Evolutionary conservation across 2,113 vertebrate species (phyloP).

Genomic region (Seriola rivoliana): DNA sequence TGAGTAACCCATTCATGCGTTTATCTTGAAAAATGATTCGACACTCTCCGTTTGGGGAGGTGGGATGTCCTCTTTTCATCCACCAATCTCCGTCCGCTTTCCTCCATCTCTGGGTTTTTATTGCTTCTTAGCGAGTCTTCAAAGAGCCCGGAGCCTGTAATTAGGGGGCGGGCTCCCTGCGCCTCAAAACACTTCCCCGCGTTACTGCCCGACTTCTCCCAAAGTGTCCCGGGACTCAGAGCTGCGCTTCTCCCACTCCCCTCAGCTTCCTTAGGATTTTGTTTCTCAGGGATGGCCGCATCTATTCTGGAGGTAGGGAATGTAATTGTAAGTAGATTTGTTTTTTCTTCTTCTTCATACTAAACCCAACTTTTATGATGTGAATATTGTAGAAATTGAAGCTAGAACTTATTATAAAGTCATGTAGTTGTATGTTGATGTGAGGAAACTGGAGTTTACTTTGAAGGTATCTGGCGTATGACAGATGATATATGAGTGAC

Average conservation of each 20-base stretch:
- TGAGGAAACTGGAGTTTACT: constrained; percentile 7
- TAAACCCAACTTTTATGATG: background rate
- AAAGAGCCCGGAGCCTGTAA: constrained; percentile 83
- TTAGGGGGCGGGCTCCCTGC: constrained; percentile 86
- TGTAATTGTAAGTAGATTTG: constrained; percentile 76
- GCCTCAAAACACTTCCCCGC: constrained; percentile 85
- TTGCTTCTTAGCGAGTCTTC: constrained; percentile 84
- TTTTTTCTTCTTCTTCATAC: background rate
- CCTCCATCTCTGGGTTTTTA: constrained; percentile 76
- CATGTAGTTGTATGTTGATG: background rate
- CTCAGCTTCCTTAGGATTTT: constrained; percentile 82
- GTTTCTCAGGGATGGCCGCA: constrained; percentile 90
- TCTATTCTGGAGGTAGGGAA: constrained; percentile 88
- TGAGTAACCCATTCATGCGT: constrained; percentile 78
- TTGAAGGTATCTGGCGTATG: background rate
- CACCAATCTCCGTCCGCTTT: constrained; percentile 71
- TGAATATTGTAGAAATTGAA: background rate
- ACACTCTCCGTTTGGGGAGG: constrained; percentile 62
- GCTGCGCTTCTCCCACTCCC: constrained; percentile 75
- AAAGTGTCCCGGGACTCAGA: constrained; percentile 83
- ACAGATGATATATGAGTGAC: background rate
- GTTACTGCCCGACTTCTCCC: constrained; percentile 80
- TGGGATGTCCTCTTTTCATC: constrained; percentile 69
- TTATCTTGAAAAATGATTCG: constrained; percentile 67
- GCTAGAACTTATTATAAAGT: background rate